Conservation (phyloP, 2,113 vertebrate species). For the Dasyurus viverrinus region DNA sequence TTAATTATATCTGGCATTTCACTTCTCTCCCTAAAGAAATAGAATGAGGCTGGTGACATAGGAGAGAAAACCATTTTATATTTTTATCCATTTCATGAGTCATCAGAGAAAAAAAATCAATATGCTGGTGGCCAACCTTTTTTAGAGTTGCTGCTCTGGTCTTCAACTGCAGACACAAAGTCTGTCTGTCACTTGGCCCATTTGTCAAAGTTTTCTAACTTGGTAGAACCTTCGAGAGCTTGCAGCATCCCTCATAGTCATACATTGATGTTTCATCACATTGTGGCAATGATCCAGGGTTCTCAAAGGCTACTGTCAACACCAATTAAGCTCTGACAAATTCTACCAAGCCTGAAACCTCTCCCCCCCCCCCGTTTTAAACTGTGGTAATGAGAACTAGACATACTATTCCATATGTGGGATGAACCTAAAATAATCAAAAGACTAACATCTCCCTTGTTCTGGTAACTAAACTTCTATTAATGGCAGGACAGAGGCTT, state of each 20-base stretch:
- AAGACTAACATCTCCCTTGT: neutral
- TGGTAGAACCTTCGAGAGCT: neutral
- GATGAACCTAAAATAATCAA: neutral
- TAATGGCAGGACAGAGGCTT: neutral
- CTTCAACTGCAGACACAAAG: neutral
- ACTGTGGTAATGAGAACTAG: neutral
- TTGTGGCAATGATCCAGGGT: neutral
- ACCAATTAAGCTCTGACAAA: neutral
- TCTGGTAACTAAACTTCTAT: neutral
- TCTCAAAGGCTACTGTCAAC: neutral
- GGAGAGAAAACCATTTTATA: neutral
- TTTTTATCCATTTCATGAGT: neutral
- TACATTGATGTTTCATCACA: neutral
- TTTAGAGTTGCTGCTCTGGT: neutral
- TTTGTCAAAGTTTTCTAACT: neutral
- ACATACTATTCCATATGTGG: neutral
- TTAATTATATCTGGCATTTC: neutral
- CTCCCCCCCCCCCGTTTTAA: neutral
- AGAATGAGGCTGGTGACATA: neutral
- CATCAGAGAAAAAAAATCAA: neutral
- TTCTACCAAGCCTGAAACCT: neutral
- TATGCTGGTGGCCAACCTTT: neutral
- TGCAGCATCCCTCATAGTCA: neutral
- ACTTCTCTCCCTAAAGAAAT: neutral
- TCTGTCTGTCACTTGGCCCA: neutral